A percentile compares a stretch with the other conserved stretches of the same genome.
Evolutionary conservation across 1,140 invertebrate genomes (phyloP).

Genomic region (Brachionus asplanchnoidis): DNA sequence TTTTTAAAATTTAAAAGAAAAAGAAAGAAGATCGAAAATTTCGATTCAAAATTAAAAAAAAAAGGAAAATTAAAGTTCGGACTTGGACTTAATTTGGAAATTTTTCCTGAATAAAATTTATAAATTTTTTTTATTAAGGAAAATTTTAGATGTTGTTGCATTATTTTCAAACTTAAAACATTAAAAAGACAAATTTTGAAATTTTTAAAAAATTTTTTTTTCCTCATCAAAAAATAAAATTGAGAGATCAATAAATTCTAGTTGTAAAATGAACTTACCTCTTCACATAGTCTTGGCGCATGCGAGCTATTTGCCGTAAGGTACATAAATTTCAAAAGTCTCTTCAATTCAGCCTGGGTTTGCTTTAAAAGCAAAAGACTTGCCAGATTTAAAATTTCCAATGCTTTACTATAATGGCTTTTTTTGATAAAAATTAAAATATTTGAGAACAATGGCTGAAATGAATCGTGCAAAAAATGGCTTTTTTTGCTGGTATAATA

Average conservation of each 20-base stretch:
- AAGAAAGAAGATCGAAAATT: no score
- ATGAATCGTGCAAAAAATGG: constrained; percentile 19
- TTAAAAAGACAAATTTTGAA: no score
- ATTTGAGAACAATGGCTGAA: constrained; percentile 16
- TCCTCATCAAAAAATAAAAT: not conserved
- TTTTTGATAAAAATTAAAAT: constrained; percentile 34
- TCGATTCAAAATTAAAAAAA: no score
- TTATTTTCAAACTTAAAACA: not conserved
- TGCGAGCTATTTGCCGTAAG: constrained; percentile 20
- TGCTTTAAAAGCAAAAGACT: not conserved
- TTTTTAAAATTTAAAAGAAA: no score
- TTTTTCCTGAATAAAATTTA: not conserved
- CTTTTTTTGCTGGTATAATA: not conserved
- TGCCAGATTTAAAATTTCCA: constrained; percentile 23
- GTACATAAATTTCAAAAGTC: constrained; percentile 22
- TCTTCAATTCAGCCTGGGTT: constrained; percentile 19
- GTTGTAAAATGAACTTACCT: not conserved
- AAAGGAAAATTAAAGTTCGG: no score
- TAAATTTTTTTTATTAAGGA: not conserved
- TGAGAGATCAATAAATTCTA: no score
- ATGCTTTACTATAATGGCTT: constrained; percentile 27
- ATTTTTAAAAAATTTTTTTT: no score
- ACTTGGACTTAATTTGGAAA: no score
- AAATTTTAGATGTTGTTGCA: not conserved
- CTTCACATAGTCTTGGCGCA: constrained; percentile 11